Conservation (phyloP, 2,797 vertebrate species). For the Cynodonichthys magdalenae region DNA sequence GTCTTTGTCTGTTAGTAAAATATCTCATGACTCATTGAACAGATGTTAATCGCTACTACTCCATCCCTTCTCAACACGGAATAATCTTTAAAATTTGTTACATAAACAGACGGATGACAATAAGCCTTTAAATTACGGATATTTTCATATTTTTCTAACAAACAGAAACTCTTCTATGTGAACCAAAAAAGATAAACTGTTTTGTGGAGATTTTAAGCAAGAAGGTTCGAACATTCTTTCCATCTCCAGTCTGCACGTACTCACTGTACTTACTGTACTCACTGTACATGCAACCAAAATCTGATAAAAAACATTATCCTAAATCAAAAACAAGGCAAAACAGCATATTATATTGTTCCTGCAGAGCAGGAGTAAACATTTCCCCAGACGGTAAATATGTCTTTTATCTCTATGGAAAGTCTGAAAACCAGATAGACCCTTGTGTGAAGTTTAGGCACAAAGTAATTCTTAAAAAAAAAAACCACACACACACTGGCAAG, state of each 20-base stretch:
- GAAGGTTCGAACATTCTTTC: constrained; percentile 20
- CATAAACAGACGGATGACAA: too few species aligned
- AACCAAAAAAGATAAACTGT: not conserved
- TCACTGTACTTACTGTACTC: not conserved
- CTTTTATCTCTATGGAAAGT: constrained; percentile 4
- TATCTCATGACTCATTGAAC: too few species aligned
- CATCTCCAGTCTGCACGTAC: constrained; percentile 23
- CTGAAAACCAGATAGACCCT: not conserved
- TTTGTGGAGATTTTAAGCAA: not conserved
- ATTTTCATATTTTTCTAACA: too few species aligned
- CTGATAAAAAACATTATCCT: constrained; percentile 22
- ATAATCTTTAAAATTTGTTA: too few species aligned
- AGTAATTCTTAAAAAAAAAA: constrained; percentile 34
- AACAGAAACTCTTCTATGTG: not conserved
- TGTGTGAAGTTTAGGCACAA: constrained; percentile 19
- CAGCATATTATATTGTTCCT: not conserved
- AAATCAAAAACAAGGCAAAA: constrained; percentile 2
- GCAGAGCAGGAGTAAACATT: not conserved
- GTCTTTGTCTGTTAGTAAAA: too few species aligned
- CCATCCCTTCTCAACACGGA: too few species aligned
- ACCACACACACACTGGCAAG: constrained; percentile 39
- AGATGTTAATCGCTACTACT: too few species aligned
- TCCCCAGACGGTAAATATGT: not conserved
- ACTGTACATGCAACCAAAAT: not conserved
- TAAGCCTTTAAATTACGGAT: too few species aligned